Conservation (phyloP, 2,113 vertebrate species). For the Piliocolobus tephrosceles region DNA sequence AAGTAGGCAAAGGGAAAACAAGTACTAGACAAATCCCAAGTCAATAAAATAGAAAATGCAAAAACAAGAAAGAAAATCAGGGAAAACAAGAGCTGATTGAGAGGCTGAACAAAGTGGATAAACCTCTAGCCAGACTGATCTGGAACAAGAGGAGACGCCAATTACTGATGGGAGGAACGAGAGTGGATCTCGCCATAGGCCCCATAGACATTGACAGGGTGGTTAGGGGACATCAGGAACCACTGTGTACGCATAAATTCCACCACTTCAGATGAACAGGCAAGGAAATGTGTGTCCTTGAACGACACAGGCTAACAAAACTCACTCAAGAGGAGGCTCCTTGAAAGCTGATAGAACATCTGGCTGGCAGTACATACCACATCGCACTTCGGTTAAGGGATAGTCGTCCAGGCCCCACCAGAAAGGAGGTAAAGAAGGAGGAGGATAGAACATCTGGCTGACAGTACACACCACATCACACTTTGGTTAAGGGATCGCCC, state of each 20-base stretch:
- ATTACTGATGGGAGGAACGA: background rate
- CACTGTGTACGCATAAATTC: background rate
- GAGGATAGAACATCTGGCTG: too few species aligned
- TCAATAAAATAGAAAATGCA: background rate
- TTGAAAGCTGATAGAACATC: too few species aligned
- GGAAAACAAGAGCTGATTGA: background rate
- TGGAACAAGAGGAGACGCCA: background rate
- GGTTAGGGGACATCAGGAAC: background rate
- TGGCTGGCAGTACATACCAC: too few species aligned
- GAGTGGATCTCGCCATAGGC: background rate
- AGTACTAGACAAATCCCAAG: background rate
- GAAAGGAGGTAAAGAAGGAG: too few species aligned
- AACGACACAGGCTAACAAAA: background rate
- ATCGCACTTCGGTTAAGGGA: too few species aligned
- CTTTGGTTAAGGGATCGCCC: background rate
- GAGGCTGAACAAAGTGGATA: background rate
- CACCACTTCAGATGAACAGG: background rate
- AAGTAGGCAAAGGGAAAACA: background rate
- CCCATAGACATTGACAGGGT: background rate
- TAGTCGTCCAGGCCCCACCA: too few species aligned
- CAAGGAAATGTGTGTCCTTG: background rate
- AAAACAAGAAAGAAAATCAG: background rate
- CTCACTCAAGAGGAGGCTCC: background rate
- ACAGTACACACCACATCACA: too few species aligned
- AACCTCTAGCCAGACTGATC: background rate